A percentile compares a stretch with the other conserved stretches of the same genome.
These are phyloP conservation scores for Epinephelus lanceolatus DNA, from an alignment of 2,113 vertebrate species.

Conservation along the genomic window DNA sequence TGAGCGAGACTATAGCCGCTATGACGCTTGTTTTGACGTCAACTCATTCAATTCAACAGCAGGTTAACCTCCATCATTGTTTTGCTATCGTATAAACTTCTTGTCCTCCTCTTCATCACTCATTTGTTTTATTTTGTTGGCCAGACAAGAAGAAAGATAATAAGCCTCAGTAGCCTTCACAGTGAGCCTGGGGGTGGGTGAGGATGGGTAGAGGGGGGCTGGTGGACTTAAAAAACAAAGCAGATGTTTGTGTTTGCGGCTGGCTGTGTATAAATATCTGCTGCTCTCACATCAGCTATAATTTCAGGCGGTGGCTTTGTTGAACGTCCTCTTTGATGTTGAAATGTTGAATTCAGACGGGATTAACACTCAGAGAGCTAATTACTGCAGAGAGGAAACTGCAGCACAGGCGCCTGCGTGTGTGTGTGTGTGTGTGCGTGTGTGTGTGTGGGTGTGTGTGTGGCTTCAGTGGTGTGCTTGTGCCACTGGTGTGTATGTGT, in stretches of 20 bases:
- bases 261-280: constrained; percentile 43
- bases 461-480: not conserved
- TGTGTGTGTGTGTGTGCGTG: constrained; percentile 6
- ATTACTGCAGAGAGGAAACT: constrained; percentile 51
- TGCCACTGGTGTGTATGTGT: not conserved
- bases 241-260: constrained; percentile 51
- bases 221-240: not conserved
- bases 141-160: not conserved
- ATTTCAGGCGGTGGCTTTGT: constrained; percentile 53
- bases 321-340: constrained; percentile 51
- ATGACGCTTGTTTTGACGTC: too few species aligned
- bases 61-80: too few species aligned
- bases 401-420: not conserved
- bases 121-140: too few species aligned
- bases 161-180: not conserved
- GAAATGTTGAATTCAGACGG: constrained; percentile 53
- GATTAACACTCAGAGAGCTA: constrained; percentile 59
- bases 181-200: not conserved
- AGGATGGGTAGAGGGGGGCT: too few species aligned
- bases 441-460: not conserved
- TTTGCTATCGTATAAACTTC: too few species aligned
- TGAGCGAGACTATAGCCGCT: too few species aligned
- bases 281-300: constrained; percentile 31
- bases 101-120: too few species aligned
- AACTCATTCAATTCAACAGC: too few species aligned